These are phyloP conservation scores for Cherax quadricarinatus DNA, from an alignment of 1,140 invertebrate species.

Conservation along the genomic window DNA sequence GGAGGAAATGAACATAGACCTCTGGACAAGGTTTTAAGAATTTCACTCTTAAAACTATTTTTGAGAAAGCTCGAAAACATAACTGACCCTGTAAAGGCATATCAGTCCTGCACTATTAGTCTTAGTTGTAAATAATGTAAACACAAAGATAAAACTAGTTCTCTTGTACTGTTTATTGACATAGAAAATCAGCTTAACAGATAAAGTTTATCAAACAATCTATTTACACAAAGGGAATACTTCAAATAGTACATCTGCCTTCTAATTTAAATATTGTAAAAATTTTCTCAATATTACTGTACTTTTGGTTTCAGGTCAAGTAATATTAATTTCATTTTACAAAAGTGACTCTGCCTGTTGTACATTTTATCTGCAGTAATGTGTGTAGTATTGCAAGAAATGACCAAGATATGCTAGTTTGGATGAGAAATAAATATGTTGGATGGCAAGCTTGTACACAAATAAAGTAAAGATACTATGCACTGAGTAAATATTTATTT, in stretches of 20 bases:
- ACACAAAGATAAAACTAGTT: neutral
- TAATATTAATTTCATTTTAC: neutral
- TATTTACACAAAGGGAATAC: slow-evolving; percentile 34
- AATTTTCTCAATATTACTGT: neutral
- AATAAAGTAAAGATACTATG: too few species aligned
- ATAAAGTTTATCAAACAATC: slow-evolving; percentile 30
- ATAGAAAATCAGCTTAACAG: slow-evolving; percentile 40
- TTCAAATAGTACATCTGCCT: slow-evolving; percentile 17
- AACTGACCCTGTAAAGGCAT: neutral
- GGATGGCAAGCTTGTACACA: too few species aligned
- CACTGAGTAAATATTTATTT: too few species aligned
- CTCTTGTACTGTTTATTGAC: slow-evolving; percentile 45
- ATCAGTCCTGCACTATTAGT: neutral
- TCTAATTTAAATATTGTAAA: neutral
- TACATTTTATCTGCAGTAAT: neutral
- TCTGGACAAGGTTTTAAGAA: too few species aligned
- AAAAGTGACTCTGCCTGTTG: neutral
- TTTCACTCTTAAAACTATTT: neutral
- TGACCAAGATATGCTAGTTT: neutral
- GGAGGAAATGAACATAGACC: too few species aligned
- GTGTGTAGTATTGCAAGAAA: neutral
- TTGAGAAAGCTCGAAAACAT: neutral
- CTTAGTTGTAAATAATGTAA: neutral
- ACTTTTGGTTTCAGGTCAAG: neutral
- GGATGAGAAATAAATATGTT: neutral